Base-by-base conservation (phyloP, 2,888 invertebrate genomes). In the Luperina nickerlii region DNA sequence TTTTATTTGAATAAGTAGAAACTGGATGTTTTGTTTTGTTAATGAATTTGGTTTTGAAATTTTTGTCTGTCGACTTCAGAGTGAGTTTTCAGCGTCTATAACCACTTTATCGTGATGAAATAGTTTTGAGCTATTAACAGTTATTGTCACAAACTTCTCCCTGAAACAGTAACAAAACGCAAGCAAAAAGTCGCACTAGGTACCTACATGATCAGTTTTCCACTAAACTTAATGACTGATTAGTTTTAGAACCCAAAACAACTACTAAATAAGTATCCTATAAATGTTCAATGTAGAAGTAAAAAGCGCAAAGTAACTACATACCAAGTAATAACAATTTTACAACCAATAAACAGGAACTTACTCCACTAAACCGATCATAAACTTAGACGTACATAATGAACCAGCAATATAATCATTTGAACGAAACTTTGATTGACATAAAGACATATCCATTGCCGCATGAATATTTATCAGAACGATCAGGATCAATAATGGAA, bases 381-480 rank as follows among this genome's bases (percentile, higher is more conserved):
- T 81, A 84, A 84, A 79, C 71, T 74, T 62, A 1, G 54, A 57
- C 42, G 68, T 73, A 80, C 42, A 82, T 80, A 79, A 76, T 83
- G 63, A 76, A 78, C 48, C 15, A 65, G 75, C 74, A 76, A 74
- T 65, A 79, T 76, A 87, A 83, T 79, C 71, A 67, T 71, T 51
- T 60, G 67, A 82, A 81, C 78, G 57, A 45, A 81, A 81, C 78
- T 86, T 85, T 79, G 82, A 87, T 86, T 86, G 80, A 85, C 81
- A 78, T 74, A 81, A 78, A 83, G 80, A 82, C 79, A 86, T 90
- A 87, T 82, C 78, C 69, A 82, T 82, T 75, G 67, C 65, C 45
- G 0, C 81, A 83, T 88, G 86, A 90, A 90, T 90, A 90, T 90
- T 87, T 90, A 90, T 89, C 63, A 68, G 72, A 63, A 15, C 67